Conservation (phyloP, 37 sponge, comb jelly and placozoan species). For the Sycon ciliatum region DNA sequence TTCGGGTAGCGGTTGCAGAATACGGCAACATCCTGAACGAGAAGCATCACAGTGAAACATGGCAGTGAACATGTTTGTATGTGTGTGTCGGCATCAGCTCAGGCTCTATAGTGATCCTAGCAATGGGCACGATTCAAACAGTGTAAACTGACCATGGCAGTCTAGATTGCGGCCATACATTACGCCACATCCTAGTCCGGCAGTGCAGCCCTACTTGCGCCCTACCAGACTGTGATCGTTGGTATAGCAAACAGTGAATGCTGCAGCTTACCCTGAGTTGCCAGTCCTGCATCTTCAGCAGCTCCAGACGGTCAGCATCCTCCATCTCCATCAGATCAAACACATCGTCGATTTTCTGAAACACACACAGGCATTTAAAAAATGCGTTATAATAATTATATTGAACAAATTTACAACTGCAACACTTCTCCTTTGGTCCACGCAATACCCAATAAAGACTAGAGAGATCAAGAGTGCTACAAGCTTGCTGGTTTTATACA, state of each 20-base stretch:
- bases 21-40: constrained; percentile 68
- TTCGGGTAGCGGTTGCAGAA: constrained; percentile 99
- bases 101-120: no score
- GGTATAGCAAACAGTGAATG: not conserved
- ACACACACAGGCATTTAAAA: not conserved
- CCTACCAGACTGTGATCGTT: not conserved
- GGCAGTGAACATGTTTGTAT: no score
- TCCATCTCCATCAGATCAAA: constrained; percentile 99
- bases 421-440: no score
- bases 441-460: no score
- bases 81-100: no score
- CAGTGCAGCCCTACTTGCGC: no score
- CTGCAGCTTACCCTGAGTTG: constrained; percentile 63
- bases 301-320: constrained; percentile 65
- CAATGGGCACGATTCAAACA: not conserved
- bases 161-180: no score
- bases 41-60: not conserved
- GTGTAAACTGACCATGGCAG: not conserved
- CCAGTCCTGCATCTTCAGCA: constrained; percentile 64
- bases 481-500: no score
- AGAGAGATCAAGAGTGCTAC: no score
- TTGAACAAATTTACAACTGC: no score
- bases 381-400: no score
- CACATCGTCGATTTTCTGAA: constrained; percentile 72
- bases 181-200: no score